These are phyloP conservation scores for Lepus timidus DNA, from an alignment of 2,113 vertebrate genomes.

Conservation along the genomic window DNA sequence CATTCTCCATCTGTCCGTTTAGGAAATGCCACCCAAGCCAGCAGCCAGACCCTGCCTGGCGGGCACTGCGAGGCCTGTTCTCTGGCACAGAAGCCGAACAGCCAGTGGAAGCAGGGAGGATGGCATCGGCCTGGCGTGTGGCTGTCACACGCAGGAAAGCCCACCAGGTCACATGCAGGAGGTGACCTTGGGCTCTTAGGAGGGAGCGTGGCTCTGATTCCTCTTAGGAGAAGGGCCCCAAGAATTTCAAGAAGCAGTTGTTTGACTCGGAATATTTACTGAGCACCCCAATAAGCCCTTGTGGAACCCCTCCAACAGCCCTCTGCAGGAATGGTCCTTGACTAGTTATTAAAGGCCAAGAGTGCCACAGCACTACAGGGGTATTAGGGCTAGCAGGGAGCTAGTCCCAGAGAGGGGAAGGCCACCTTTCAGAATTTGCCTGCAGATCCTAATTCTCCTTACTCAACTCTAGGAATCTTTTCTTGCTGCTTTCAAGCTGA, in stretches of 20 bases:
- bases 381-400: not conserved
- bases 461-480: not conserved
- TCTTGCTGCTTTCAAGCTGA: not conserved
- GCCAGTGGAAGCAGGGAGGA: not conserved
- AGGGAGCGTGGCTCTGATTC: not conserved
- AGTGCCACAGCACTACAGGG: not conserved
- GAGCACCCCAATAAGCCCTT: rapidly evolving
- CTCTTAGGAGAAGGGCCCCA: not conserved
- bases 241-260: not conserved
- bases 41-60: constrained; percentile 62
- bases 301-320: not conserved
- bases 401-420: not conserved
- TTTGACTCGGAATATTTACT: not conserved
- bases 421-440: not conserved
- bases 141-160: not conserved
- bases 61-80: not conserved
- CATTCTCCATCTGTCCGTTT: constrained; percentile 69
- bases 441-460: not conserved
- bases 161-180: not conserved
- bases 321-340: not conserved
- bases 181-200: not conserved
- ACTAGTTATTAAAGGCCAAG: not conserved
- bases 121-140: not conserved
- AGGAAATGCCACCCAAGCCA: constrained; percentile 14
- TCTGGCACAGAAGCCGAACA: not conserved